Conservation (phyloP, 2,888 invertebrate species). For the Metellina segmentata region DNA sequence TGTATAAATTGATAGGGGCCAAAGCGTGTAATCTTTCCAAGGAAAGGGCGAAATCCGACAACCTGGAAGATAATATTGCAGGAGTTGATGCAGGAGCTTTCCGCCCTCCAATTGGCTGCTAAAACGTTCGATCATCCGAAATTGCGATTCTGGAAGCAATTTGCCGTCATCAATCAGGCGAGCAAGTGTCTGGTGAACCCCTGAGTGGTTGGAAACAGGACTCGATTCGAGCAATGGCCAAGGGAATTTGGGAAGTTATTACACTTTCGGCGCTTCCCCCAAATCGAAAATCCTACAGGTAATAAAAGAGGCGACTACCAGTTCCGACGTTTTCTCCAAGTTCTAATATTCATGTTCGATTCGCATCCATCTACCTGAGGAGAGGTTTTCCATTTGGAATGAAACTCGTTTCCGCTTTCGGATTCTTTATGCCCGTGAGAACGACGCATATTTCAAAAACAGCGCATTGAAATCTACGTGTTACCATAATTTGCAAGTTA, state of each 20-base stretch:
- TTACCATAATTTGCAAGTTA: neutral
- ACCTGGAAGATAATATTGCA: neutral
- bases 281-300: slow-evolving; percentile 1
- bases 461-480: neutral
- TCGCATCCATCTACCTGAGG: too few relatives aligned
- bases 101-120: neutral
- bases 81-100: neutral
- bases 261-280: neutral
- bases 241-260: neutral
- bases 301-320: neutral
- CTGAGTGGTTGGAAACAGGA: neutral
- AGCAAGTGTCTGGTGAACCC: neutral
- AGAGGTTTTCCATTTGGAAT: neutral
- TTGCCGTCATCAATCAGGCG: neutral
- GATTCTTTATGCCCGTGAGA: neutral
- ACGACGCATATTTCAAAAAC: neutral
- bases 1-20: neutral
- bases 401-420: neutral
- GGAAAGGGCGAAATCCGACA: neutral
- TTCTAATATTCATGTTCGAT: neutral
- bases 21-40: neutral
- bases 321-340: neutral
- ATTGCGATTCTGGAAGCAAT: neutral
- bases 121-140: neutral
- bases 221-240: neutral